Conservation (phyloP, 92 coral and sea anemone species). For the Desmophyllum pertusum region DNA sequence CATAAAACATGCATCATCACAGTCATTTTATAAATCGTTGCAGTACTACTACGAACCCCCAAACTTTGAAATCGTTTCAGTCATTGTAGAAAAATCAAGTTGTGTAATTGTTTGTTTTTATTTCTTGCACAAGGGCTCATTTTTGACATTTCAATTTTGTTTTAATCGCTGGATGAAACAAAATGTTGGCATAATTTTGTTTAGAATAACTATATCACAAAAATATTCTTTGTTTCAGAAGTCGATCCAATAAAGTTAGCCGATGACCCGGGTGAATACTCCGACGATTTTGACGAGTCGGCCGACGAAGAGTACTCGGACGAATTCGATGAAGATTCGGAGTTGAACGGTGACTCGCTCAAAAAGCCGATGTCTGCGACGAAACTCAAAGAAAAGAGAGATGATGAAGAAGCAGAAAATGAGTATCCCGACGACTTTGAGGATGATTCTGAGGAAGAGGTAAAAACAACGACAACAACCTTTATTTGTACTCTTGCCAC, state of each 20-base stretch:
- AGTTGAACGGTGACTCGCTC: conserved; percentile 43
- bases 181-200: too few species aligned
- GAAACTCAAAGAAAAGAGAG: conserved; percentile 42
- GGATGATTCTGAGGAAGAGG: conserved; percentile 86
- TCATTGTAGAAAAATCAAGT: too few species aligned
- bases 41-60: neutral
- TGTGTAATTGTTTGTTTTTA: too few species aligned
- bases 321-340: conserved; percentile 79
- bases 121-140: too few species aligned
- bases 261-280: conserved; percentile 75
- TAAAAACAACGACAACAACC: too few species aligned
- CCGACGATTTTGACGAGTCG: conserved; percentile 92
- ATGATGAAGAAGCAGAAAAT: conserved; percentile 37
- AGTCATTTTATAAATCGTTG: neutral
- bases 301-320: conserved; percentile 83
- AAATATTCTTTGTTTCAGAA: conserved; percentile 17
- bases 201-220: too few species aligned
- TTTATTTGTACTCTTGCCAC: too few species aligned
- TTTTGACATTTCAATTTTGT: too few species aligned
- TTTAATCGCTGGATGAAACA: too few species aligned
- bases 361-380: conserved; percentile 67
- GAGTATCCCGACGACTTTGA: conserved; percentile 88
- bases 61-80: too few species aligned
- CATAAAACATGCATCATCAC: neutral
- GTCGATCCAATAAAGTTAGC: conserved; percentile 39